phyloP scores from a whole-genome alignment of 1,140 invertebrate genomes.

The Antheraea pernyi region DNA sequence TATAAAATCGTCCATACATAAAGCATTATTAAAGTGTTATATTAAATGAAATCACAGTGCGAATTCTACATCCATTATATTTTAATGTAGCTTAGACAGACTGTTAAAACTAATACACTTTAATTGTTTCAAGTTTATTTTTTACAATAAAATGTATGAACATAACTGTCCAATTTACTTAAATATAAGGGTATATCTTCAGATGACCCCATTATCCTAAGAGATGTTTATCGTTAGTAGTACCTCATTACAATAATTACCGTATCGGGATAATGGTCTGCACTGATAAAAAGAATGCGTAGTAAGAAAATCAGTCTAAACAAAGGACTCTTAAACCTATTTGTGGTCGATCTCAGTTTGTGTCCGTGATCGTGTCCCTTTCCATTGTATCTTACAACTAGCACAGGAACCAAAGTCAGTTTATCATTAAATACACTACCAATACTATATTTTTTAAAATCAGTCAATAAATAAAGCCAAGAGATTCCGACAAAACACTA shows the following conservation, averaged over 20 bases:
- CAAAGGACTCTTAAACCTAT: conserved; percentile 43
- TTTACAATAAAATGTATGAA: conserved; percentile 44
- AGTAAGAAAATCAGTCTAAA: conserved; percentile 71
- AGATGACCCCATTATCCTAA: conserved; percentile 21
- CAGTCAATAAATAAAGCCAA: conserved; percentile 26
- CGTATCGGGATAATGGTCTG: conserved; percentile 15
- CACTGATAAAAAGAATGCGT: not conserved
- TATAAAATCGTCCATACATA: no score
- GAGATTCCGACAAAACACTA: not conserved
- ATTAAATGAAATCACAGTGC: conserved; percentile 25
- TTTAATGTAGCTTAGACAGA: conserved; percentile 70
- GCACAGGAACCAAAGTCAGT: conserved; percentile 45
- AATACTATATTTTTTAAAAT: conserved; percentile 19
- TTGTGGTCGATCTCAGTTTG: conserved; percentile 43
- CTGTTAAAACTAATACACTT: conserved; percentile 70
- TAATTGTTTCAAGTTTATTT: conserved; percentile 43
- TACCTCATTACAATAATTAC: not conserved
- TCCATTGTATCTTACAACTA: conserved; percentile 47
- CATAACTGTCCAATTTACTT: conserved; percentile 40
- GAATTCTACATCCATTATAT: conserved; percentile 78
- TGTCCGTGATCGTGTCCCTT: conserved; percentile 6
- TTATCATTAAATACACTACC: conserved; percentile 22
- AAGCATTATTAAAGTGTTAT: no score
- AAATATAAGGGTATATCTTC: conserved; percentile 36
- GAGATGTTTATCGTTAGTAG: not conserved